These are phyloP conservation scores for Diaprepes abbreviatus DNA, from an alignment of 2,888 invertebrate species.

Conservation along the genomic window DNA sequence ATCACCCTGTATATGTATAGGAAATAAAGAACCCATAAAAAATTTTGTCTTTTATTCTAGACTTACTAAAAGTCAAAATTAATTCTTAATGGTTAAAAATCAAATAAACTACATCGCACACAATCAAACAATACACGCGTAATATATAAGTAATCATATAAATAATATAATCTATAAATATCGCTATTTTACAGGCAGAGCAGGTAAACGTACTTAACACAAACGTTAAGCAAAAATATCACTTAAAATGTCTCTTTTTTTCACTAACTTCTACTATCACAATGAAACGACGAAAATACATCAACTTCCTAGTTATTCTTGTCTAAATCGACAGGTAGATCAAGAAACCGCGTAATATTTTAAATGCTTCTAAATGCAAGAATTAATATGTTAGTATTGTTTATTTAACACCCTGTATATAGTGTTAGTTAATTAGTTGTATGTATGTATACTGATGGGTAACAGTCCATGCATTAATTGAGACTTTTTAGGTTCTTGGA, in stretches of 20 bases:
- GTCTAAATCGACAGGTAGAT: conserved; percentile 18
- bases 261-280: conserved; percentile 61
- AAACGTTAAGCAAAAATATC: conserved; percentile 45
- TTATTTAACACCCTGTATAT: conserved; percentile 9
- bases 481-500: too few relatives aligned
- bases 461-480: too few relatives aligned
- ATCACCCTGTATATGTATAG: too few relatives aligned
- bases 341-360: conserved; percentile 11
- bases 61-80: not conserved
- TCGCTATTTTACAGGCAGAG: conserved; percentile 19
- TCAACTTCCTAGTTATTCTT: conserved; percentile 46
- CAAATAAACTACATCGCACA: conserved; percentile 1
- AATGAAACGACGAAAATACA: conserved; percentile 62
- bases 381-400: not conserved
- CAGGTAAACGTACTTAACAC: conserved; percentile 23
- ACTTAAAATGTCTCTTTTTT: conserved; percentile 44
- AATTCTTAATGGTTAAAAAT: not conserved
- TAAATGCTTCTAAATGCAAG: conserved; percentile 7
- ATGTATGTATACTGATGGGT: not conserved
- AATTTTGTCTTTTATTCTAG: not conserved
- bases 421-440: not conserved
- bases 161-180: conserved; percentile 5
- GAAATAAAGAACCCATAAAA: too few relatives aligned
- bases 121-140: not conserved
- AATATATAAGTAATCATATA: not conserved